Conservation (phyloP, 92 coral and sea anemone genomes). For the Ricordea florida region DNA sequence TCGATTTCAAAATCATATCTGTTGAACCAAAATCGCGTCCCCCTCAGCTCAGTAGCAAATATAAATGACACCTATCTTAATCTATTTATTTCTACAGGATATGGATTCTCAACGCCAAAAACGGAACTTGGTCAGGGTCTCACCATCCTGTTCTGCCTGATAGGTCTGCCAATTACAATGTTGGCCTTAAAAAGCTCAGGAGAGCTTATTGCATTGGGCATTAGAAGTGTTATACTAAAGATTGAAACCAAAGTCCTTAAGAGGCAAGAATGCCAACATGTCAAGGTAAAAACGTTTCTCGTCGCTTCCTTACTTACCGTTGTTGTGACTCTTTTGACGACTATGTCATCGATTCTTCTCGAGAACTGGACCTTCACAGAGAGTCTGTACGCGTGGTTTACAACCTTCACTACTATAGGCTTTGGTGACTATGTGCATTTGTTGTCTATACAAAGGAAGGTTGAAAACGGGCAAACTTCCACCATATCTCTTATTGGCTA, state of each 20-base stretch:
- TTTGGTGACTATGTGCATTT: constrained; percentile 20
- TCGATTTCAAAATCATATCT: too few relatives aligned
- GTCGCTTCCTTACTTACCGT: background rate
- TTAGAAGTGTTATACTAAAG: background rate
- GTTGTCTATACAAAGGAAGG: too few relatives aligned
- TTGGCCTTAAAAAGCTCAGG: constrained; percentile 4
- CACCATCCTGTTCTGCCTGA: constrained; percentile 6
- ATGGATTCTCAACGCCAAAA: constrained; percentile 13
- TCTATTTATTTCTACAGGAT: background rate
- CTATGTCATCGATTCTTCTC: background rate
- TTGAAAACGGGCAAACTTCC: background rate
- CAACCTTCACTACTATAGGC: constrained; percentile 18
- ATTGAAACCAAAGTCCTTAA: background rate
- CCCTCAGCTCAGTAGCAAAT: background rate
- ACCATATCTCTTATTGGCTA: background rate
- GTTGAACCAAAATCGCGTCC: too few relatives aligned
- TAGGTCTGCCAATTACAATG: constrained; percentile 8
- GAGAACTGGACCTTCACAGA: constrained; percentile 10
- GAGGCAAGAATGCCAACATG: background rate
- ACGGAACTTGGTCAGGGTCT: background rate
- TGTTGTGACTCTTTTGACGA: background rate
- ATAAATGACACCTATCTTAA: background rate
- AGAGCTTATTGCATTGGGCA: background rate
- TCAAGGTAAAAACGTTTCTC: background rate
- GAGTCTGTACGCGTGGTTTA: constrained; percentile 25